A percentile compares a stretch with the other conserved stretches of the same genome.
Evolutionary conservation across 2,797 vertebrate genomes (phyloP).

Genomic region (Parotocinclus haroldoi): DNA sequence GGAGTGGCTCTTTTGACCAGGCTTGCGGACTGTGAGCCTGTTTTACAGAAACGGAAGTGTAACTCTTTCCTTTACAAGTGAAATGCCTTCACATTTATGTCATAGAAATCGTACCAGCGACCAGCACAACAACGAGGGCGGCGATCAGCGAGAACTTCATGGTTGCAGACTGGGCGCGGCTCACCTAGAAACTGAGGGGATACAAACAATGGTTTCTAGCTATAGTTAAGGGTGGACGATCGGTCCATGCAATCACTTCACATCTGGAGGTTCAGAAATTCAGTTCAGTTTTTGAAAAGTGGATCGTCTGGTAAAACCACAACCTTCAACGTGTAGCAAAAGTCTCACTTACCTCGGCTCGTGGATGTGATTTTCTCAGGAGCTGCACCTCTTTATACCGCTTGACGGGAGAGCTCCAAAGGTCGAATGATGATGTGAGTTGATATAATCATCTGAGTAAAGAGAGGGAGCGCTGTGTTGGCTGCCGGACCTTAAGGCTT

Average conservation of each 20-base stretch:
- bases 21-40: conserved; percentile 57
- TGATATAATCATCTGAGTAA: conserved; percentile 32
- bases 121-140: conserved; percentile 55
- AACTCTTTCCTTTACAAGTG: too few species aligned
- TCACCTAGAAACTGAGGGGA: conserved; percentile 34
- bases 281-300: too few species aligned
- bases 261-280: too few species aligned
- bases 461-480: conserved; percentile 25
- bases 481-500: conserved; percentile 54
- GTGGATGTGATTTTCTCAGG: conserved; percentile 33
- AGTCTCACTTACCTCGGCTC: conserved; percentile 48
- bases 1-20: conserved; percentile 60
- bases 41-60: neutral
- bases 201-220: neutral
- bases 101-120: conserved; percentile 52
- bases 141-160: conserved; percentile 62
- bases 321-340: too few species aligned
- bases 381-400: conserved; percentile 52
- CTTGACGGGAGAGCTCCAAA: conserved; percentile 14
- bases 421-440: conserved; percentile 29
- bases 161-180: conserved; percentile 42
- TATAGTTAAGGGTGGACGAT: too few species aligned
- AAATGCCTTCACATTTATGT: neutral
- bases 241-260: too few species aligned
- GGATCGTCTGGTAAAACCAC: too few species aligned